Base-by-base conservation (phyloP, 2,797 vertebrate genomes). In the Acridotheres tristis region DNA sequence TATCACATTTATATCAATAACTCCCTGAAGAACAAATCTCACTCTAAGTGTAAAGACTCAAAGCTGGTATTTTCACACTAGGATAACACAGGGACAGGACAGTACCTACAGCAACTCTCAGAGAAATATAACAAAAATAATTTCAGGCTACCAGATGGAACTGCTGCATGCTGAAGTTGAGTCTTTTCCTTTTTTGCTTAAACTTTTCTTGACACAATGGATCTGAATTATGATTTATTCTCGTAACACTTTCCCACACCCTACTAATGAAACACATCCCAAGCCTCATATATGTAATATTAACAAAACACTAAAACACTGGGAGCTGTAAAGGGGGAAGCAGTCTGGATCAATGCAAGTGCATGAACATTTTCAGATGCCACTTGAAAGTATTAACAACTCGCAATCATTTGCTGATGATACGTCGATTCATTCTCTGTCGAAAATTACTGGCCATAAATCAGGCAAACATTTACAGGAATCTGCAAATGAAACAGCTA, bases 401-500 rank as follows among this genome's bases (percentile, higher is more conserved):
- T 58, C 10, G 53, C 92, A 98, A 97, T 97, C 97, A 88, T 97
- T 97, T 97, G 96, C 97, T 97, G 97, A 97, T 29, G 48, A 97
- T 88, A 71, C 9, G 95, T 96, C 97, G 91, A 97, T 97, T 97
- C 91, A 95, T 97, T 95, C 95, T 98, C 96, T 94, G 95, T 96
- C 29, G 88, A 96, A 98, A 98, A 98, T 98, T 98, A 98, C 98
- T 97, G 96, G 97, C 88, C 93, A 96, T 98, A 98, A 98, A 99
- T 98, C 98, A 98, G 98, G 96, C 93, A 97, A 98, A 98, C 98
- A 96, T 98, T 98, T 98, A 99, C 98, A 98, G 98, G 98, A 97
- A 98, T 97, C 97, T 94, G 92, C 98, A 98, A 98, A 99, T 98
- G 98, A 98, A 99, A 98, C 95, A 97, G 97, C 98, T 98, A 98